phyloP scores from a whole-genome alignment of 1,140 invertebrate species.

The Philotrypesis tridentata region DNA sequence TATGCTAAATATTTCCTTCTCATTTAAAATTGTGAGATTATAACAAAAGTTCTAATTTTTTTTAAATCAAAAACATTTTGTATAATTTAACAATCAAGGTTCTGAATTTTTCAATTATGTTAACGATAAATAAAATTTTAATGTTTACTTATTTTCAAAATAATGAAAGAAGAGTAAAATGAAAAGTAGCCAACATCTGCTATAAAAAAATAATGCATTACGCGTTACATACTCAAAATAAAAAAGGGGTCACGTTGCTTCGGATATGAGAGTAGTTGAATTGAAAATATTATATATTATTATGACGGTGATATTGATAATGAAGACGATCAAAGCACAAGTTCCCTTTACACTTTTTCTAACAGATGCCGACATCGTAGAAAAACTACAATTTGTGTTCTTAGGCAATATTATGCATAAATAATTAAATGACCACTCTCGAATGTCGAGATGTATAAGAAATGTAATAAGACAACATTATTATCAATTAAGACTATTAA shows the following conservation, averaged over 20 bases:
- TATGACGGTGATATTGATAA: constrained; percentile 31
- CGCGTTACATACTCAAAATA: constrained; percentile 29
- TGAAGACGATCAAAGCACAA: constrained; percentile 57
- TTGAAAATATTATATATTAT: constrained; percentile 34
- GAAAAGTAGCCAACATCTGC: constrained; percentile 1
- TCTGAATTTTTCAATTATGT: not conserved
- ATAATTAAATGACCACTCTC: constrained; percentile 34
- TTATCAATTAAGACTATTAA: constrained; percentile 43
- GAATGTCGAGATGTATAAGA: constrained; percentile 40
- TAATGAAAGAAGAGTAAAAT: no score
- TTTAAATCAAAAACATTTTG: not conserved
- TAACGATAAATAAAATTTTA: not conserved
- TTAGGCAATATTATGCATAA: constrained; percentile 52
- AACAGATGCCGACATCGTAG: constrained; percentile 44
- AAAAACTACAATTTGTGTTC: constrained; percentile 55
- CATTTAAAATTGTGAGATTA: not conserved
- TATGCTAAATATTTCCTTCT: not conserved
- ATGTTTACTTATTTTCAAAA: constrained; percentile 34
- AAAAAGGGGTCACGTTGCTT: constrained; percentile 37
- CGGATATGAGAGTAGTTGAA: constrained; percentile 42
- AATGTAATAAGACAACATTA: constrained; percentile 36
- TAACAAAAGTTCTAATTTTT: no score
- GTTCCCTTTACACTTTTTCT: constrained; percentile 63
- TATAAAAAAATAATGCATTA: not conserved
- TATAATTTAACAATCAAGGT: no score